Percentiles rank a stretch among this genome's conserved stretches.
These are phyloP conservation scores for Emydocephalus ijimae DNA, from an alignment of 2,113 vertebrate genomes.

Conservation along the genomic window DNA sequence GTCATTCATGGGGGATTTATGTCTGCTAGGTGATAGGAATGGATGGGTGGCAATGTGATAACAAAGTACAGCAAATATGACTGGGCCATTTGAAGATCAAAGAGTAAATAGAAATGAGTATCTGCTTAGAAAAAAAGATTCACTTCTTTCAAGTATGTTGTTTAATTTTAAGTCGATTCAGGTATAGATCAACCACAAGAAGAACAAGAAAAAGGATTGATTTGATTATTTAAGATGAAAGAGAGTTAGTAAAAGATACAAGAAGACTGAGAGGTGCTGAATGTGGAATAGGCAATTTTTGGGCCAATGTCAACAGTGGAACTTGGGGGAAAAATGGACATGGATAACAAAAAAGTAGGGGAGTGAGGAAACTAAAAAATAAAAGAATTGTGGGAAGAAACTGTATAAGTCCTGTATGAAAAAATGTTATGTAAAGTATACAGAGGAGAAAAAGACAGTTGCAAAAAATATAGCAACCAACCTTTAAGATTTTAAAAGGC, in stretches of 20 bases:
- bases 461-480: neutral
- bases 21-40: neutral
- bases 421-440: neutral
- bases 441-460: neutral
- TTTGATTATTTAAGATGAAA: neutral
- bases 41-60: neutral
- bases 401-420: neutral
- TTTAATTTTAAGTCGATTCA: neutral
- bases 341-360: neutral
- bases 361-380: neutral
- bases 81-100: neutral
- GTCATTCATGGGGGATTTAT: neutral
- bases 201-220: neutral
- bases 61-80: neutral
- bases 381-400: neutral
- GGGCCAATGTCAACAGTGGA: neutral
- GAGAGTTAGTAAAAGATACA: neutral
- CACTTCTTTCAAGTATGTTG: neutral
- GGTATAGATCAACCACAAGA: neutral
- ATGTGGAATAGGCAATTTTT: neutral
- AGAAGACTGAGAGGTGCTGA: neutral
- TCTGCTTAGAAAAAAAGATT: neutral
- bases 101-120: neutral
- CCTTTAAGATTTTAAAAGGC: neutral
- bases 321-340: neutral